Conservation (phyloP, 2,113 vertebrate species). For the Salvelinus fontinalis region DNA sequence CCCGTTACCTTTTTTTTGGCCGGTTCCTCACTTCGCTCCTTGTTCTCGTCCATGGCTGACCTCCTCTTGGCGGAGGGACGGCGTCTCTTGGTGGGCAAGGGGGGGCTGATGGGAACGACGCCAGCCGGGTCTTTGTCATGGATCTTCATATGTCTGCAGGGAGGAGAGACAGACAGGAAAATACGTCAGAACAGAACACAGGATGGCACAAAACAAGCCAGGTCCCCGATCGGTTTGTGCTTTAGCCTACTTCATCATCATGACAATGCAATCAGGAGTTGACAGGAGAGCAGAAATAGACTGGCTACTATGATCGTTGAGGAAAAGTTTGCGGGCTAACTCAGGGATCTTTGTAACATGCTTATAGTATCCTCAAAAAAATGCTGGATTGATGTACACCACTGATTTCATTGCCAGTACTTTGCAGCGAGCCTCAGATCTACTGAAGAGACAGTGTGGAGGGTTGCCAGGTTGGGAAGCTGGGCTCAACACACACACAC, state of each 20-base stretch:
- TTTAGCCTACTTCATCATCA: no score
- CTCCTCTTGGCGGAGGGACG: slow-evolving; percentile 86
- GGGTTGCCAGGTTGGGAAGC: slow-evolving; percentile 17
- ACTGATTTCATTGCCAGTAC: no score
- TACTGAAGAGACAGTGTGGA: neutral
- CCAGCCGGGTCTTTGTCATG: slow-evolving; percentile 90
- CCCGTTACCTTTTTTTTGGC: slow-evolving; percentile 85
- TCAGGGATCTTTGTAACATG: no score
- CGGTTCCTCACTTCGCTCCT: slow-evolving; percentile 78
- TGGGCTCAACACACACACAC: slow-evolving; percentile 1
- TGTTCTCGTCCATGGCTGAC: slow-evolving; percentile 78
- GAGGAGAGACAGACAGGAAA: slow-evolving; percentile 11
- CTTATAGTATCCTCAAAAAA: no score
- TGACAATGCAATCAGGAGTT: no score
- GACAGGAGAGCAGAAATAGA: no score
- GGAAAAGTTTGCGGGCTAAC: no score
- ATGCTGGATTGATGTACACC: no score
- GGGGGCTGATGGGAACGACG: slow-evolving; percentile 76
- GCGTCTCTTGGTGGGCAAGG: slow-evolving; percentile 85
- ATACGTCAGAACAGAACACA: neutral
- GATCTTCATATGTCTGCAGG: slow-evolving; percentile 95
- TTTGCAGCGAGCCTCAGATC: no score
- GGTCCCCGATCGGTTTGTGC: no score
- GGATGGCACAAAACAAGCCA: neutral
- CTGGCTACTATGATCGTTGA: no score